Percentiles rank a stretch among this genome's conserved stretches.
Evolutionary conservation across 2,888 invertebrate genomes (phyloP).

Genomic region (Orthosia gracilis): DNA sequence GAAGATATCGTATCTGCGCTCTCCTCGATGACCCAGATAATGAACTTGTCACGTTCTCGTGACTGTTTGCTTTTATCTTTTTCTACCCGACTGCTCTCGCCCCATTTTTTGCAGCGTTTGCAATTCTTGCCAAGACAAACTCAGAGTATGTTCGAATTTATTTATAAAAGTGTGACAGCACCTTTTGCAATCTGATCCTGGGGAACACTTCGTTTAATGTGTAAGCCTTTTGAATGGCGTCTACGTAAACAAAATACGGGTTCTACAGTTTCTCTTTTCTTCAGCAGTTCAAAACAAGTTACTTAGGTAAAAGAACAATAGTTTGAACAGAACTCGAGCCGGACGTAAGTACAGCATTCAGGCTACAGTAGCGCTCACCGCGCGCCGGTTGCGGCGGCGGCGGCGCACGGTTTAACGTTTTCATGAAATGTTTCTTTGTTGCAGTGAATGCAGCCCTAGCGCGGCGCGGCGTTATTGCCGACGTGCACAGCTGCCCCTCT

Average conservation of each 20-base stretch:
- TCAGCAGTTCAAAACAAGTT: not conserved
- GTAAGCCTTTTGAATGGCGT: not conserved
- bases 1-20: not conserved
- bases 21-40: not conserved
- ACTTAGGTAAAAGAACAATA: constrained; percentile 12
- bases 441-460: constrained; percentile 47
- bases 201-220: not conserved
- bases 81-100: not conserved
- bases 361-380: not conserved
- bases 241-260: not conserved
- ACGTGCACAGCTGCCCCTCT: constrained; percentile 43
- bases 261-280: not conserved
- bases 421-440: constrained; percentile 38
- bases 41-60: not conserved
- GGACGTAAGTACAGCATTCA: not conserved
- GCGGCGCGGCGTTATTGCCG: constrained; percentile 38
- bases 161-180: not conserved
- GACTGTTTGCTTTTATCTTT: not conserved
- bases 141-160: not conserved
- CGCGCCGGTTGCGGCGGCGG: not conserved
- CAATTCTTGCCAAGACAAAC: not conserved
- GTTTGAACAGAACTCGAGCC: not conserved
- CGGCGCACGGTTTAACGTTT: constrained; percentile 16
- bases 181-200: not conserved
- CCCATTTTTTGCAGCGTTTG: not conserved